A percentile compares a stretch with the other conserved stretches of the same genome.
Conservation (phyloP, 1,140 invertebrate genomes). For the Araneus ventricosus region DNA sequence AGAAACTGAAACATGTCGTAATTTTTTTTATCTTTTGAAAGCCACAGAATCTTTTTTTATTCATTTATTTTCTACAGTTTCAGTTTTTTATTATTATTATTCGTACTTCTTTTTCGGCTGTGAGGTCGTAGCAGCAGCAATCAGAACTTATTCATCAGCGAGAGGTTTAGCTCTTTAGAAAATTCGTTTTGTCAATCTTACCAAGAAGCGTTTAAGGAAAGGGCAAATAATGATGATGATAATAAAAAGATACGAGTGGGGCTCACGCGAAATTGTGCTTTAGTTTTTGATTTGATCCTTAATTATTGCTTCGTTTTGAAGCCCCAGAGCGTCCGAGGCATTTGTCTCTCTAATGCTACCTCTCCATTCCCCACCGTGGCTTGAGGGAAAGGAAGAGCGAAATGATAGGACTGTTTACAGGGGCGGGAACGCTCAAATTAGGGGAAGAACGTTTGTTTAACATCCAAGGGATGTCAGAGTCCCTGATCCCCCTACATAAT, state of each 20-base stretch:
- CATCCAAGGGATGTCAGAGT: not conserved
- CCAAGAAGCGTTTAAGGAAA: conserved; percentile 20
- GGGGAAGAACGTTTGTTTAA: conserved; percentile 16
- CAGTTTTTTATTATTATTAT: not conserved
- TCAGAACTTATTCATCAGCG: conserved; percentile 43
- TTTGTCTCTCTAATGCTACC: not conserved
- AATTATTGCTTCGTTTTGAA: conserved; percentile 40
- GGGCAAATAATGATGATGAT: not conserved
- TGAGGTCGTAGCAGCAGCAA: conserved; percentile 15
- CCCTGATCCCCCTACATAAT: not conserved
- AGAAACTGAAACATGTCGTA: conserved; percentile 17
- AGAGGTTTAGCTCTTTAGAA: conserved; percentile 45
- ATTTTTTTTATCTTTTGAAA: not conserved
- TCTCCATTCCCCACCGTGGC: not conserved
- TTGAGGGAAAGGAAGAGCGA: not conserved
- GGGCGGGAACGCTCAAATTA: not conserved
- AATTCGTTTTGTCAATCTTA: conserved; percentile 58
- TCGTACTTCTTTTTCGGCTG: not conserved
- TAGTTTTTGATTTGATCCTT: conserved; percentile 39
- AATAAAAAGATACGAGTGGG: not conserved
- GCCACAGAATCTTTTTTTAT: not conserved
- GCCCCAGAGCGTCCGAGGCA: not conserved
- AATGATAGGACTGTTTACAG: conserved; percentile 2
- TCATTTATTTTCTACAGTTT: not conserved
- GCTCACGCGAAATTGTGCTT: conserved; percentile 40